Percentiles rank a stretch among this genome's conserved stretches.
Evolutionary conservation across 2,113 vertebrate genomes (phyloP).

Genomic region (Grantiella picta): DNA sequence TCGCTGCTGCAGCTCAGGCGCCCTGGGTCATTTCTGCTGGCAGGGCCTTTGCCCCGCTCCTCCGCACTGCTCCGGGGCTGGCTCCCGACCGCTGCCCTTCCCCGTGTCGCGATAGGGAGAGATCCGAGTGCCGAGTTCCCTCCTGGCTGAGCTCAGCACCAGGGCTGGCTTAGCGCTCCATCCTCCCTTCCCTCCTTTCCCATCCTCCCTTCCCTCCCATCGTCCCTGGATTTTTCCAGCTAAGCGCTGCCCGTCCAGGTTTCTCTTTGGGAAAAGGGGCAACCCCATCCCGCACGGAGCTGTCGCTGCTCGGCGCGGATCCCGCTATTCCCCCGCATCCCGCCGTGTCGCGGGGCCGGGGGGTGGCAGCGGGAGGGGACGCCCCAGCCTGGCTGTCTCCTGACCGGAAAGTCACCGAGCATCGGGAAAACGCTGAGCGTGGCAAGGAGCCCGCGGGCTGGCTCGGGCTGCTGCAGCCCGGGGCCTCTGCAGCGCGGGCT

Average conservation of each 20-base stretch:
- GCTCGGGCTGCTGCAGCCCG: background rate
- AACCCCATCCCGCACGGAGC: background rate
- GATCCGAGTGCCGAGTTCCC: rapidly evolving
- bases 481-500: background rate
- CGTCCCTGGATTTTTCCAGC: background rate
- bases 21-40: background rate
- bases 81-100: background rate
- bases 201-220: background rate
- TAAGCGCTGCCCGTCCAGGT: background rate
- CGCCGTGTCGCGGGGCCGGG: background rate
- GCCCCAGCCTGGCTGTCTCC: background rate
- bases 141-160: background rate
- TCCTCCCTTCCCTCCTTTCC: background rate
- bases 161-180: background rate
- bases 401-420: conserved; percentile 46
- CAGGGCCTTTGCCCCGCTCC: background rate
- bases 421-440: background rate
- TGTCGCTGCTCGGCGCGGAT: background rate
- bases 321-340: rapidly evolving
- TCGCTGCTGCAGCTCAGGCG: rapidly evolving
- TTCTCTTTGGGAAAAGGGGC: background rate
- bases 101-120: rapidly evolving
- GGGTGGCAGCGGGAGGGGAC: background rate
- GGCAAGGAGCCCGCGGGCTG: background rate
- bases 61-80: background rate